Percentiles rank a stretch among this genome's conserved stretches.
These are phyloP conservation scores for Mesitornis unicolor DNA, from an alignment of 2,113 vertebrate genomes.

Conservation along the genomic window DNA sequence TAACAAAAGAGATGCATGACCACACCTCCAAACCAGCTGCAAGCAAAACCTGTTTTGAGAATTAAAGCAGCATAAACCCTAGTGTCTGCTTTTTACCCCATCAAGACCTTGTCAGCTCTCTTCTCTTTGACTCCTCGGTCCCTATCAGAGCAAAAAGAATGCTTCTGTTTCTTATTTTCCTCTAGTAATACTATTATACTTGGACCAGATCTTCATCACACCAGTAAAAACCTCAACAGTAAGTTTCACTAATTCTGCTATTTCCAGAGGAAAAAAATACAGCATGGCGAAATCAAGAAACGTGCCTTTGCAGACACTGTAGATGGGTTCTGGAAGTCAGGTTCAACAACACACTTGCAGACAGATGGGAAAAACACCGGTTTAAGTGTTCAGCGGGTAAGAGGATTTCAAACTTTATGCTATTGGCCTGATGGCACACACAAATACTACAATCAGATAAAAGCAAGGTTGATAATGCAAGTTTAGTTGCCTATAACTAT, in stretches of 20 bases:
- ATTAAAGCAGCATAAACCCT: not conserved
- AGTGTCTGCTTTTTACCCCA: not conserved
- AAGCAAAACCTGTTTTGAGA: constrained; percentile 48
- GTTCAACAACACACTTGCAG: not conserved
- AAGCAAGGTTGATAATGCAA: not conserved
- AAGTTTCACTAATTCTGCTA: not conserved
- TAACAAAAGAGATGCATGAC: not conserved
- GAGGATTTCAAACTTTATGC: not conserved
- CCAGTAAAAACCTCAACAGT: not conserved
- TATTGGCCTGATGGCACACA: not conserved
- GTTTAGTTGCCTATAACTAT: not conserved
- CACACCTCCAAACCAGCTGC: constrained; percentile 23
- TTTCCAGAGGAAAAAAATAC: not conserved
- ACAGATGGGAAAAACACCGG: not conserved
- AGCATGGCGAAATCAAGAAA: not conserved
- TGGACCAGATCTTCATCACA: not conserved
- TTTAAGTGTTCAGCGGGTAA: not conserved
- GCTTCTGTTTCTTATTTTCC: not conserved
- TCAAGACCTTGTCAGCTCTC: not conserved
- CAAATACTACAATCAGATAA: not conserved
- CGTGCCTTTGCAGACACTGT: not conserved
- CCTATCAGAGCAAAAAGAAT: not conserved
- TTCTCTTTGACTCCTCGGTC: not conserved
- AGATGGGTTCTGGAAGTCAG: not conserved
- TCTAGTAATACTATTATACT: not conserved